phyloP scores from a whole-genome alignment of 2,797 vertebrate genomes.

The Neosalanx taihuensis region DNA sequence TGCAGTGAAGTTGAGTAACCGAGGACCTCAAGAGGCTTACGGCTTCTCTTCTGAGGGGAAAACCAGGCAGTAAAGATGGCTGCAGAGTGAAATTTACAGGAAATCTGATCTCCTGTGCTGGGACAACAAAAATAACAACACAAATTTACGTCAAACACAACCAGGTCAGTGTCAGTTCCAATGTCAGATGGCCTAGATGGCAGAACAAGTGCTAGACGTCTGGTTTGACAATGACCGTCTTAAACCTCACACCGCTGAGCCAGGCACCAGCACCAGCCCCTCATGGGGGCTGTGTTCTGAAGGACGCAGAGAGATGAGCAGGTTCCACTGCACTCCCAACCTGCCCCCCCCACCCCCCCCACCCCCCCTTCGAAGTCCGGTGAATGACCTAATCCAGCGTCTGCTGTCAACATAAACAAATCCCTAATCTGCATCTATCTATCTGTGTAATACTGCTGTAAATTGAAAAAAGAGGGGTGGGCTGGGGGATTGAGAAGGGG shows the following conservation, averaged over 20 bases:
- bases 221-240: too few relatives aligned
- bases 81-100: too few relatives aligned
- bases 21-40: conserved; percentile 2
- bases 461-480: conserved; percentile 44
- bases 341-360: neutral
- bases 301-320: neutral
- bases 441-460: conserved; percentile 53
- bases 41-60: neutral
- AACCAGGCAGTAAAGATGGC: neutral
- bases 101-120: too few relatives aligned
- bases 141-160: too few relatives aligned
- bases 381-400: conserved; percentile 58
- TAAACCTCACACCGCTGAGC: too few relatives aligned
- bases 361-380: conserved; percentile 20
- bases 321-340: neutral
- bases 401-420: conserved; percentile 62
- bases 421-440: conserved; percentile 54
- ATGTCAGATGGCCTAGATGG: too few relatives aligned
- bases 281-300: neutral
- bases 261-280: neutral
- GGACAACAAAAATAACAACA: too few relatives aligned
- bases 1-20: conserved; percentile 27
- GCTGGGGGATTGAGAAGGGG: conserved; percentile 11
- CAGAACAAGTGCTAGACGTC: too few relatives aligned
- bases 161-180: too few relatives aligned